Evolutionary conservation across 2,113 vertebrate species (phyloP).

Genomic region (Xenopus laevis): DNA sequence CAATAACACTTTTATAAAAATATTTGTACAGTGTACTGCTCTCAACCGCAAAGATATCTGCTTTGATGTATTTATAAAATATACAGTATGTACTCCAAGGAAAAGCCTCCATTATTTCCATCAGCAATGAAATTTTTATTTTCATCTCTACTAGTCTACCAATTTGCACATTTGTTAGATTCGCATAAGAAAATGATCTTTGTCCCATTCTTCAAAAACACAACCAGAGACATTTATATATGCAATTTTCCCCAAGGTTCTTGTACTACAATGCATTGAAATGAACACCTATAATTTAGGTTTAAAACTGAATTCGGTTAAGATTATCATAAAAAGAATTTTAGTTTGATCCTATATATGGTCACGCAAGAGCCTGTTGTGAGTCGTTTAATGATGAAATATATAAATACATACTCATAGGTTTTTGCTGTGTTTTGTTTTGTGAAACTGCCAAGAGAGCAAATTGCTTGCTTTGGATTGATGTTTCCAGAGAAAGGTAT

Average conservation of each 20-base stretch:
- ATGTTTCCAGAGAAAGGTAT: conserved; percentile 24
- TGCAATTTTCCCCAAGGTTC: conserved; percentile 16
- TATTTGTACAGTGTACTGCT: no score
- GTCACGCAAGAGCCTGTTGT: conserved; percentile 9
- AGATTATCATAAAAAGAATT: conserved; percentile 22
- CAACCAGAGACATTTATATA: conserved; percentile 25
- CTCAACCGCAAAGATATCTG: not conserved
- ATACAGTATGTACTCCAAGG: not conserved
- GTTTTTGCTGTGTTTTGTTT: conserved; percentile 16
- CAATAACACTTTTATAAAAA: no score
- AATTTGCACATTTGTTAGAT: conserved; percentile 33
- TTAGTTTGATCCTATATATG: conserved; percentile 21
- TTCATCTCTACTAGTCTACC: conserved; percentile 11
- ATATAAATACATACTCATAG: conserved; percentile 17
- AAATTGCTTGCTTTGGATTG: conserved; percentile 7
- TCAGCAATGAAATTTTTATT: conserved; percentile 24
- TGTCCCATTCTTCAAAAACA: conserved; percentile 25
- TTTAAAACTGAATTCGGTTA: conserved; percentile 29
- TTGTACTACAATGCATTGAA: conserved; percentile 21
- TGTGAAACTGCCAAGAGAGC: conserved; percentile 19
- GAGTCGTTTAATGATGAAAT: conserved; percentile 24
- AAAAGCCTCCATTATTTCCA: conserved; percentile 23
- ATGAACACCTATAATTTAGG: conserved; percentile 25
- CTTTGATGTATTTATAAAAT: conserved; percentile 9
- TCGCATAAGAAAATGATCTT: conserved; percentile 28